These are phyloP conservation scores for Pseudocheirus occidentalis DNA, from an alignment of 2,797 vertebrate genomes.

Conservation along the genomic window DNA sequence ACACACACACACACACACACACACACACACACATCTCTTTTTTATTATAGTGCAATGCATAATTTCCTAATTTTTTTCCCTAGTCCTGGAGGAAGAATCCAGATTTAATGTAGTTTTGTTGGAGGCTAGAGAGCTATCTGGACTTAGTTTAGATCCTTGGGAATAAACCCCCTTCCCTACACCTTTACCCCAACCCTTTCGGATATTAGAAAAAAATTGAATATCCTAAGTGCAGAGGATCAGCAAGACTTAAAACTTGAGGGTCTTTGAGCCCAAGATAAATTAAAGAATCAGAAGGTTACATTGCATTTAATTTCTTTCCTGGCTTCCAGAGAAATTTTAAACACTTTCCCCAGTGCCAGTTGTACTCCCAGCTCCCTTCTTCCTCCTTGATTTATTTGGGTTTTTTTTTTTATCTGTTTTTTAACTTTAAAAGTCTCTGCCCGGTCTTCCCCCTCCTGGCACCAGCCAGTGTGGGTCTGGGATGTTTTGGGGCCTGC, in stretches of 20 bases:
- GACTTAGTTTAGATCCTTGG: slow-evolving; percentile 18
- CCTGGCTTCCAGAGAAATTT: slow-evolving; percentile 20
- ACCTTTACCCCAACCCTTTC: background rate
- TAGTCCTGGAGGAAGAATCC: slow-evolving; percentile 40
- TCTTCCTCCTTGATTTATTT: background rate
- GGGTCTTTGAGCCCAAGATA: slow-evolving; percentile 46
- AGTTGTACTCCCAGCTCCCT: background rate
- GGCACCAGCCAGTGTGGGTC: slow-evolving; percentile 39
- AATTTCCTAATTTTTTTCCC: slow-evolving; percentile 21
- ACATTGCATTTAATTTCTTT: background rate
- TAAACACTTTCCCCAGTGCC: slow-evolving; percentile 6
- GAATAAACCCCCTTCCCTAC: background rate
- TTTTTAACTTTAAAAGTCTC: slow-evolving; percentile 60
- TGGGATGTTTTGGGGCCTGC: slow-evolving; percentile 57
- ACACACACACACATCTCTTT: background rate
- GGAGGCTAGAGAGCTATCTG: background rate
- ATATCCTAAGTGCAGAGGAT: background rate
- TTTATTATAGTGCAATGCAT: background rate
- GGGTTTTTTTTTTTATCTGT: background rate
- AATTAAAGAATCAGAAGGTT: background rate
- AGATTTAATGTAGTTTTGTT: slow-evolving; percentile 54
- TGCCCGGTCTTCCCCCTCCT: background rate
- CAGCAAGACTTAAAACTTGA: slow-evolving; percentile 9
- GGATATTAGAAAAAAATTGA: slow-evolving; percentile 17
- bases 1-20: background rate